Percentiles rank a stretch among this genome's conserved stretches.
Conservation (phyloP, 2,888 invertebrate genomes). For the Pyrgus malvae region DNA sequence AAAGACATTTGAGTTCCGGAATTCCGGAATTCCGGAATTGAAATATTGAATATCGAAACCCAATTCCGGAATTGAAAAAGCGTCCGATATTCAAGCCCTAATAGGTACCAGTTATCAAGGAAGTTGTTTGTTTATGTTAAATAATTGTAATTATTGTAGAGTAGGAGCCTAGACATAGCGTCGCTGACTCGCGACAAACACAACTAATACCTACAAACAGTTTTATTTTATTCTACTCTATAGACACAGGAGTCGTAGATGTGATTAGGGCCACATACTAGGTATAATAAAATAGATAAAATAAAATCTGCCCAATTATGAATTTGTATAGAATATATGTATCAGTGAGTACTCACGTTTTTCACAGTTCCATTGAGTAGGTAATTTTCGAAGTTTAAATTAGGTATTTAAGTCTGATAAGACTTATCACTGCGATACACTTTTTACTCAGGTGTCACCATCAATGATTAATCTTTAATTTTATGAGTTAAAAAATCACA, state of each 20-base stretch:
- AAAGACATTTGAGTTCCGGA: too few species aligned
- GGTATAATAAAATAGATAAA: too few species aligned
- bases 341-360: slow-evolving; percentile 14
- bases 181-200: neutral
- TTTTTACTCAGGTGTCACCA: too few species aligned
- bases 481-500: slow-evolving; percentile 6
- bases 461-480: neutral
- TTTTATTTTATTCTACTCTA: too few species aligned
- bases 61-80: too few species aligned
- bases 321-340: too few species aligned
- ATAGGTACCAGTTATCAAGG: neutral
- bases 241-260: too few species aligned
- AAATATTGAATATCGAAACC: too few species aligned
- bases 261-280: too few species aligned
- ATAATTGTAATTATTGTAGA: slow-evolving; percentile 2
- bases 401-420: neutral
- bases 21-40: too few species aligned
- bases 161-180: neutral
- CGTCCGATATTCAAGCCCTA: too few species aligned
- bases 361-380: slow-evolving; percentile 8
- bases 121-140: slow-evolving; percentile 23
- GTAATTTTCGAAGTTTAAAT: neutral
- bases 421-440: slow-evolving; percentile 1
- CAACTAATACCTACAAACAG: slow-evolving; percentile 4
- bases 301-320: too few species aligned